These are phyloP conservation scores for Electrophaes corylata DNA, from an alignment of 2,888 invertebrate species.

Conservation along the genomic window DNA sequence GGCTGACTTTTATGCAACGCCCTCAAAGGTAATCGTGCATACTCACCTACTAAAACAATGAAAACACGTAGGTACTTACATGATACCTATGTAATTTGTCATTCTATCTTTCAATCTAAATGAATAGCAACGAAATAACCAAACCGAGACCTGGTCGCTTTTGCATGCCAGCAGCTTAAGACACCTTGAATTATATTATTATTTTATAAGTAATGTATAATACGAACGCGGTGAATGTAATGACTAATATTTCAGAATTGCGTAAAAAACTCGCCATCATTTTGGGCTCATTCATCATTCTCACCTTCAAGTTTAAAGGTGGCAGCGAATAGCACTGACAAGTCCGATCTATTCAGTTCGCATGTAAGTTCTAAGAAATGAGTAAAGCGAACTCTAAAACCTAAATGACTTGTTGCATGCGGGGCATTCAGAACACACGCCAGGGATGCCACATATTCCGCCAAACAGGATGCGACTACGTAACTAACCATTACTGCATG, in stretches of 20 bases:
- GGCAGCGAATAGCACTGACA: neutral
- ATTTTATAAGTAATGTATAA: neutral
- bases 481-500: neutral
- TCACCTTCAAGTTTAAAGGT: neutral
- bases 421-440: neutral
- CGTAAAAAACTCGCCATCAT: neutral
- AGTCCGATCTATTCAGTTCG: neutral
- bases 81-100: too few relatives aligned
- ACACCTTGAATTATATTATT: neutral
- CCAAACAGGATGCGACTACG: neutral
- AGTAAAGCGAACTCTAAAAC: neutral
- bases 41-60: too few relatives aligned
- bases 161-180: neutral
- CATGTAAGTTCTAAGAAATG: neutral
- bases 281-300: too few relatives aligned
- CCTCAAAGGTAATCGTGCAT: neutral
- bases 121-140: too few relatives aligned
- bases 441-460: neutral
- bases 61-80: too few relatives aligned
- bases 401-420: slow-evolving; percentile 3
- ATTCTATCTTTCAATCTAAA: too few relatives aligned
- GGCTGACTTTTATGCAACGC: neutral
- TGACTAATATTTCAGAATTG: neutral
- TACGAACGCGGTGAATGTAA: neutral
- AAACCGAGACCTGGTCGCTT: too few relatives aligned